Conservation (phyloP, 2,797 vertebrate species). For the Anas capensis region DNA sequence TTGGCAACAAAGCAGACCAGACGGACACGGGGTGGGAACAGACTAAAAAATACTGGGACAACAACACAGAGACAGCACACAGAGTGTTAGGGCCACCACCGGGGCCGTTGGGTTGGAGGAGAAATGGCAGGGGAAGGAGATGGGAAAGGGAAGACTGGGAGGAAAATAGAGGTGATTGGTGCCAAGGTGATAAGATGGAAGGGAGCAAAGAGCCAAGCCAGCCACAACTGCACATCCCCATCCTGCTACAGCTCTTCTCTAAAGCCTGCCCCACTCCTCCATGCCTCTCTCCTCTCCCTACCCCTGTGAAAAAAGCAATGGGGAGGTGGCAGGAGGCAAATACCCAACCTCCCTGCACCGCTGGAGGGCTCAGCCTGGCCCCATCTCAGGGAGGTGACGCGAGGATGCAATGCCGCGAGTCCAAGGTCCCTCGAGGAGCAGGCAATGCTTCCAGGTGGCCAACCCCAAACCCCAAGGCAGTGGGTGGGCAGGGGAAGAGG, state of each 20-base stretch:
- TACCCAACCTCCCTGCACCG: neutral
- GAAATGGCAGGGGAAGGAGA: neutral
- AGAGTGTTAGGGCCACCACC: neutral
- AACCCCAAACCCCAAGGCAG: rapidly evolving
- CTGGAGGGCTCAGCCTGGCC: neutral
- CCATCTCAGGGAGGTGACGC: neutral
- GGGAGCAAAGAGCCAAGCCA: constrained; percentile 49
- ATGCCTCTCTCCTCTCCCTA: neutral
- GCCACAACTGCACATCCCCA: neutral
- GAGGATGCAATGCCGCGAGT: rapidly evolving
- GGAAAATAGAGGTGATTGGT: neutral
- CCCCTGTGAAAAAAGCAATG: neutral
- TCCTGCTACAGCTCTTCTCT: neutral
- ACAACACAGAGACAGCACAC: constrained; percentile 71
- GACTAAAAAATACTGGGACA: constrained; percentile 71
- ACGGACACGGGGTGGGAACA: constrained; percentile 60
- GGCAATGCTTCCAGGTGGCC: neutral
- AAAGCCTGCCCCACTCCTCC: constrained; percentile 5
- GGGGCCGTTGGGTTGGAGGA: neutral
- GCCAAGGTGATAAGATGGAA: constrained; percentile 2
- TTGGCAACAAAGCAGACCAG: constrained; percentile 58
- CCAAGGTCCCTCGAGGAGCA: neutral
- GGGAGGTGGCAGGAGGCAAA: rapidly evolving
- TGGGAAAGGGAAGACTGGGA: neutral
- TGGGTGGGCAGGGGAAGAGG: neutral